phyloP scores from a whole-genome alignment of 1,140 invertebrate species.

The Wasmannia auropunctata region DNA sequence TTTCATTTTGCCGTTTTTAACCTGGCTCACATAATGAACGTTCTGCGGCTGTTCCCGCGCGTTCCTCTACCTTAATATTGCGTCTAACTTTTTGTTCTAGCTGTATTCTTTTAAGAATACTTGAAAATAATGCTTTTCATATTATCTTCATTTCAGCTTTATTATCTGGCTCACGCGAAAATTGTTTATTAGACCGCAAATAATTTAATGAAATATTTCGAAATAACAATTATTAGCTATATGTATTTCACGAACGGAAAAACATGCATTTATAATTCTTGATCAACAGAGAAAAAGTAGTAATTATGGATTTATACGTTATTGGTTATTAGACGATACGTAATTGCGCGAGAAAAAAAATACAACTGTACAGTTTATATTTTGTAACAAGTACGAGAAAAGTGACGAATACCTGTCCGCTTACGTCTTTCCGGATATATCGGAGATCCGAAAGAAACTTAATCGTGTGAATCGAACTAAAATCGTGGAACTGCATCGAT shows the following conservation, averaged over 20 bases:
- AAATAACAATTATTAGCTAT: background rate
- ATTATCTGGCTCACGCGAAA: background rate
- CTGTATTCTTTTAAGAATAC: background rate
- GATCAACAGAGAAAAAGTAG: background rate
- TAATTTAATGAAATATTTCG: background rate
- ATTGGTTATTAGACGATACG: background rate
- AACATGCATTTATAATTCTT: background rate
- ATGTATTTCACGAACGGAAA: background rate
- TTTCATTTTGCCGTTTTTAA: slow-evolving; percentile 48
- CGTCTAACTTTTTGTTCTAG: background rate
- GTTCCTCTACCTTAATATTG: background rate
- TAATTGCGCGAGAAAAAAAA: background rate
- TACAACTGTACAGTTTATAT: background rate
- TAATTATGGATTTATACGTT: background rate
- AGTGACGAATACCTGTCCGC: slow-evolving; percentile 16
- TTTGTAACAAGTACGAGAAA: background rate
- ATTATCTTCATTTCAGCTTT: background rate
- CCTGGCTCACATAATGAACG: slow-evolving; percentile 12
- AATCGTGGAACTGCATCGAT: slow-evolving; percentile 49
- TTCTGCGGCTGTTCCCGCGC: background rate
- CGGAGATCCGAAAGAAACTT: slow-evolving; percentile 19
- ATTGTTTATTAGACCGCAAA: background rate
- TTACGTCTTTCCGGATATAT: slow-evolving; percentile 13
- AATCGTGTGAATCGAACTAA: slow-evolving; percentile 50
- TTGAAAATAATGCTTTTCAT: background rate